Percentiles rank a stretch among this genome's conserved stretches.
Conservation (phyloP, 2,113 vertebrate species). For the Pogona vitticeps region DNA sequence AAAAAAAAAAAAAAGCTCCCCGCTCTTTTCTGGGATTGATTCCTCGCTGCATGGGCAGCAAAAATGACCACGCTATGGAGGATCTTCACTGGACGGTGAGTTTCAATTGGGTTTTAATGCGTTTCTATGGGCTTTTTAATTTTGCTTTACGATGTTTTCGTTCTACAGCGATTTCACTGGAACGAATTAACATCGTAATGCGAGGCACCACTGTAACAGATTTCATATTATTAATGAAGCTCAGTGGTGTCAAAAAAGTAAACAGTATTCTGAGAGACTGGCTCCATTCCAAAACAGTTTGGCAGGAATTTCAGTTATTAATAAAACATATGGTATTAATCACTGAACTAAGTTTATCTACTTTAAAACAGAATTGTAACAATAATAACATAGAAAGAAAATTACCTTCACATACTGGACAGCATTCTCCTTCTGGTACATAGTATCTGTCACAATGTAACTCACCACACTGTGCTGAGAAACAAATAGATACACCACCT, state of each 20-base stretch:
- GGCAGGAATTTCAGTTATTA: not conserved
- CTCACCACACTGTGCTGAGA: constrained; percentile 87
- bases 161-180: no score
- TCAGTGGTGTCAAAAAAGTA: not conserved
- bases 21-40: no score
- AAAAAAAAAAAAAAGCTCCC: no score
- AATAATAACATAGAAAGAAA: not conserved
- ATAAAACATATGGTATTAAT: not conserved
- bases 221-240: not conserved
- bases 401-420: constrained; percentile 89
- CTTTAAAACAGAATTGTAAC: not conserved
- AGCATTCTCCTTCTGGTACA: constrained; percentile 89
- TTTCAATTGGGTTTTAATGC: no score
- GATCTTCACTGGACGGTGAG: no score
- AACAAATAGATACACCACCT: constrained; percentile 88
- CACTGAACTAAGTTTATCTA: not conserved
- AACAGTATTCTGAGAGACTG: not conserved
- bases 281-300: not conserved
- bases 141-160: no score
- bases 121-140: no score
- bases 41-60: no score
- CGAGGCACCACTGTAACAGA: not conserved
- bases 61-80: no score
- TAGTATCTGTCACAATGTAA: constrained; percentile 87
- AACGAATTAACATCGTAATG: no score